Evolutionary conservation across 2,113 vertebrate species (phyloP).

Genomic region (Otolemur garnettii): DNA sequence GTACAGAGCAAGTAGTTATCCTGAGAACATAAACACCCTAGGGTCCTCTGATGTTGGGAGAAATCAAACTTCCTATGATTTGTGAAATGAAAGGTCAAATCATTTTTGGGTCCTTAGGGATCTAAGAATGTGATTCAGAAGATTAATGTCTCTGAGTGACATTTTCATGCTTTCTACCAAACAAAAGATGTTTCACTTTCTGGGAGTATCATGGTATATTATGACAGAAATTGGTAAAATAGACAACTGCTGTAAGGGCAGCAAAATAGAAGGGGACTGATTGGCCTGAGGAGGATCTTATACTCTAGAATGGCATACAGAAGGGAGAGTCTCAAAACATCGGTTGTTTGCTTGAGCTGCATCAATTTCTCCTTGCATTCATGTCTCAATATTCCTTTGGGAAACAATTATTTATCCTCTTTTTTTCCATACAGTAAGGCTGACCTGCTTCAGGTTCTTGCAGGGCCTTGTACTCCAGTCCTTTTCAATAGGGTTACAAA

Average conservation of each 20-base stretch:
- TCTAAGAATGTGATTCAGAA: not conserved
- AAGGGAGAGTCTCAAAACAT: not conserved
- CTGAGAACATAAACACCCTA: not conserved
- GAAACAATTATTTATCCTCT: not conserved
- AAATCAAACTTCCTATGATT: not conserved
- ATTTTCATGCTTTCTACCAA: slow-evolving; percentile 11
- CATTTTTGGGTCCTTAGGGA: not conserved
- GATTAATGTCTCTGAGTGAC: not conserved
- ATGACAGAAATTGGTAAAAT: not conserved
- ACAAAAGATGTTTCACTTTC: not conserved
- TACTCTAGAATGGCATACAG: not conserved
- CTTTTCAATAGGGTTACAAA: not conserved
- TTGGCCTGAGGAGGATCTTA: not conserved
- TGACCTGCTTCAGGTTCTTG: not conserved
- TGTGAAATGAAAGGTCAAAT: not conserved
- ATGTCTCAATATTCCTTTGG: not conserved
- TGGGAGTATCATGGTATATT: not conserved
- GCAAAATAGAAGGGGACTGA: not conserved
- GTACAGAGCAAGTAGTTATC: not conserved
- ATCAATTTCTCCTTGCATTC: not conserved
- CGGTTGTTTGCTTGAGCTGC: not conserved
- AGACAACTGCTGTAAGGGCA: not conserved
- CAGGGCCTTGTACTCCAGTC: not conserved
- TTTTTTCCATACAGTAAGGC: not conserved
- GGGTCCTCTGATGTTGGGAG: not conserved